Evolutionary conservation across 2,113 vertebrate species (phyloP).

Genomic region (Ailurus styani): DNA sequence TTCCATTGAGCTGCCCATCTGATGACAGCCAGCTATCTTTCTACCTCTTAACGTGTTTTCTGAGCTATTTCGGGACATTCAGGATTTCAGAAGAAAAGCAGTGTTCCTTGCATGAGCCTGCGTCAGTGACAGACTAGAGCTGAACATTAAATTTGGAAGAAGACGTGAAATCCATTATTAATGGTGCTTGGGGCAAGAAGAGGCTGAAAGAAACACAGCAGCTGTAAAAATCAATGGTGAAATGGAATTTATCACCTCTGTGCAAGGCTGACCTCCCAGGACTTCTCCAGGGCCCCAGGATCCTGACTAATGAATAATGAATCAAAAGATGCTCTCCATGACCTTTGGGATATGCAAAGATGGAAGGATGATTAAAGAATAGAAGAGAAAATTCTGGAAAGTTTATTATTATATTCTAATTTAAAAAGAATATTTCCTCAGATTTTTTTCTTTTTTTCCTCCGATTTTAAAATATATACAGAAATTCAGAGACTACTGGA

Average conservation of each 20-base stretch:
- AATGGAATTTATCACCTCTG: background rate
- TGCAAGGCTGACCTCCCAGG: background rate
- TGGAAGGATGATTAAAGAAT: background rate
- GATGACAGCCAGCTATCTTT: background rate
- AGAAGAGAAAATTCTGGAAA: constrained; percentile 6
- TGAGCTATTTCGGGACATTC: background rate
- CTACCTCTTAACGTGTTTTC: background rate
- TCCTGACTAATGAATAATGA: background rate
- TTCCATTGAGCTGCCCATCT: background rate
- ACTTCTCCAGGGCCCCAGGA: background rate
- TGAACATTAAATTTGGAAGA: background rate
- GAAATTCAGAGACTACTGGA: background rate
- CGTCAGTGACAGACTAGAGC: background rate
- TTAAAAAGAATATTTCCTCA: background rate
- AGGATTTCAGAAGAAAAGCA: background rate
- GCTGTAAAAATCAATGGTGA: background rate
- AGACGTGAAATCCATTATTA: constrained; percentile 4
- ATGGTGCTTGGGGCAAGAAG: background rate
- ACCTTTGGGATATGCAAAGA: background rate
- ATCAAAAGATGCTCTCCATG: background rate
- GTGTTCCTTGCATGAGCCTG: background rate
- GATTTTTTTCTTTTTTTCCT: too few species aligned
- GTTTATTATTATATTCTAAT: background rate
- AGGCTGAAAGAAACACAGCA: background rate
- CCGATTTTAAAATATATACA: background rate